Base-by-base conservation (phyloP, 2,888 invertebrate species). In the Bhutanitis thaidina region DNA sequence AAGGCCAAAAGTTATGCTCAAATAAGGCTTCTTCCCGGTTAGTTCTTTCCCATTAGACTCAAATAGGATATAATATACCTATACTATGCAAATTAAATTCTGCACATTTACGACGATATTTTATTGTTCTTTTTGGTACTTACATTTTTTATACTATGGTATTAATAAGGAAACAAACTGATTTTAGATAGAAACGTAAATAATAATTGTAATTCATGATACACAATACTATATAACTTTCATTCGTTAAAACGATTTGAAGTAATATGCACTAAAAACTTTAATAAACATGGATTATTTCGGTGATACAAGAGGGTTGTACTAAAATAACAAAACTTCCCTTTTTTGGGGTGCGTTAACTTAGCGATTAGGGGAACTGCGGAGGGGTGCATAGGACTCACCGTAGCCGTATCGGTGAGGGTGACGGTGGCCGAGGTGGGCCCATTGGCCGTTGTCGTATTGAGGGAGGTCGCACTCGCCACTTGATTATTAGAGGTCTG, bases 401-500 rank as follows among this genome's bases (percentile, higher is more conserved):
- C 91, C 81, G 88, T 84, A 66, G 86, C 84, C 62, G 84, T 87
- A 60, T 89, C 89, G 66, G 88, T 88, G 65, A 87, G 87, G 88
- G 90, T 88, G 74, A 83, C 89, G 57, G 90, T 88, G 61, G 85
- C 84, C 50, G 85, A 77, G 72, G 88, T 84, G 61, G 83, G 80
- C 54, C 81, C 80, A 59, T 82, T 86, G 55, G 79, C 62, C 43
- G 75, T 73, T 61, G 75, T 70, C 56, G 70, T 70, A 74, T 64
- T 80, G 61, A 71, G 53, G 36, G 65, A 45, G 41, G 67, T 57
- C 32, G 69, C 59, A 52, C 60, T 63, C 29, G 77, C 60, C 72
- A 89, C 87, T 77, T 90, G 90, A 74, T 90, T 90, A 69, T 91
- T 90, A 9, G 89, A 66, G 71, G 64, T 88, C 59, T 93, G 93